Evolutionary conservation across 2,113 vertebrate species (phyloP).

Genomic region (Chrysochloris asiatica): DNA sequence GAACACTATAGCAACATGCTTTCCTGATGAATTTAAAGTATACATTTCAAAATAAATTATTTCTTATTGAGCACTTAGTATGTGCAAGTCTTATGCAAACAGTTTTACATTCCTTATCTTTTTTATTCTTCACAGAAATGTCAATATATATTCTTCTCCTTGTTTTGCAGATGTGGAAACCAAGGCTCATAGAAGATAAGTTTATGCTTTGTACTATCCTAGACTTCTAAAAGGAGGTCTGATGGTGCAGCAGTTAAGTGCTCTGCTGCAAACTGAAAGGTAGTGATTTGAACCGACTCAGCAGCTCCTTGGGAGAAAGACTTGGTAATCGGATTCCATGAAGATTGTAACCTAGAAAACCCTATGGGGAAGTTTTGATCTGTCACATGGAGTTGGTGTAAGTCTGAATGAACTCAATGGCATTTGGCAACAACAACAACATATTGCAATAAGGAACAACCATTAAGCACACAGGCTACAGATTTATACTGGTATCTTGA

Average conservation of each 20-base stretch:
- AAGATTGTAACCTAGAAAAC: not conserved
- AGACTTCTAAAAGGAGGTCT: not conserved
- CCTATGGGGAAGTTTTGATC: not conserved
- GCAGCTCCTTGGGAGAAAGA: not conserved
- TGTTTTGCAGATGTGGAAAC: conserved; percentile 4
- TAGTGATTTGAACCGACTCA: not conserved
- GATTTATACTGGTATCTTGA: not conserved
- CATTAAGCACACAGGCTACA: not conserved
- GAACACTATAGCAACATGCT: not conserved
- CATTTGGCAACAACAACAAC: not conserved
- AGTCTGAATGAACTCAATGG: not conserved
- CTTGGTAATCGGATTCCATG: not conserved
- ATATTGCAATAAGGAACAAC: not conserved
- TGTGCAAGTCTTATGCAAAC: not conserved
- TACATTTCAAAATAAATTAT: not conserved
- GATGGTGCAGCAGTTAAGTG: not conserved
- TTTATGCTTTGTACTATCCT: not conserved
- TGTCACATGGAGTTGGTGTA: not conserved
- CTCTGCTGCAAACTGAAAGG: not conserved
- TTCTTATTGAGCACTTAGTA: not conserved
- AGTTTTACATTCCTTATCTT: not conserved
- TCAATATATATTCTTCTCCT: not conserved
- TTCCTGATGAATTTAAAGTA: not conserved
- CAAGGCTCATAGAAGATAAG: not conserved
- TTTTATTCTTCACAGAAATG: not conserved